Evolutionary conservation across 2,113 vertebrate genomes (phyloP).

Genomic region (Clarias macrocephalus): DNA sequence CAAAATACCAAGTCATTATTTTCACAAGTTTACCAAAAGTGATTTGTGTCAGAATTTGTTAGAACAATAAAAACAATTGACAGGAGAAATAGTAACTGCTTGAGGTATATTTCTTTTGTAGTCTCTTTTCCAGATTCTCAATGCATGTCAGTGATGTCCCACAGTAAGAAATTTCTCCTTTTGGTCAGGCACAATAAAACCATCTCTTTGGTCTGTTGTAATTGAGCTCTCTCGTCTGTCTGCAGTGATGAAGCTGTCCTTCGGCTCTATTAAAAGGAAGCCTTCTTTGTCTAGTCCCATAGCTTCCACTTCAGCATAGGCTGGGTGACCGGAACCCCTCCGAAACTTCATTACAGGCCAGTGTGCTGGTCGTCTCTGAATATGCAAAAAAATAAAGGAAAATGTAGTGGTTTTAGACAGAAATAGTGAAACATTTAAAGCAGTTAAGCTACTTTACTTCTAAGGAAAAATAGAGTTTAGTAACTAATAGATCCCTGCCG

Average conservation of each 20-base stretch:
- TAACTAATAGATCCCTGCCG: background rate
- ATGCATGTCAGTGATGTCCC: constrained; percentile 59
- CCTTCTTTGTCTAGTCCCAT: constrained; percentile 84
- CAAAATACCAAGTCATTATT: background rate
- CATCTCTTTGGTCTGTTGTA: constrained; percentile 66
- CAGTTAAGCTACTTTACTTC: background rate
- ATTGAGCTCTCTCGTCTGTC: constrained; percentile 76
- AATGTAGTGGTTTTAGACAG: background rate
- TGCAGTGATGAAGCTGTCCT: constrained; percentile 78
- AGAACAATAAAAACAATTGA: constrained; percentile 20
- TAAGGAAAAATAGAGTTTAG: background rate
- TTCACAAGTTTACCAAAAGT: background rate
- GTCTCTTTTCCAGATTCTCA: background rate
- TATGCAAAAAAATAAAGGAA: background rate
- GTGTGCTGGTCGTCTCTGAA: constrained; percentile 85
- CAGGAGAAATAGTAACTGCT: background rate
- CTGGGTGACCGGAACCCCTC: constrained; percentile 87
- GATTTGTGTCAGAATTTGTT: constrained; percentile 16
- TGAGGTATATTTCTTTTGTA: constrained; percentile 13
- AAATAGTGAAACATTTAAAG: background rate
- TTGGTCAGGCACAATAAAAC: constrained; percentile 72
- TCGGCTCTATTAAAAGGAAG: constrained; percentile 65
- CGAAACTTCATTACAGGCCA: constrained; percentile 96
- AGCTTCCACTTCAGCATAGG: constrained; percentile 91
- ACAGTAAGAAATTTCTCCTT: constrained; percentile 66